Evolutionary conservation across 2,113 vertebrate genomes (phyloP), one percentile per base, ranked within the genome.

Genomic region (Ceyx cyanopectus): DNA sequence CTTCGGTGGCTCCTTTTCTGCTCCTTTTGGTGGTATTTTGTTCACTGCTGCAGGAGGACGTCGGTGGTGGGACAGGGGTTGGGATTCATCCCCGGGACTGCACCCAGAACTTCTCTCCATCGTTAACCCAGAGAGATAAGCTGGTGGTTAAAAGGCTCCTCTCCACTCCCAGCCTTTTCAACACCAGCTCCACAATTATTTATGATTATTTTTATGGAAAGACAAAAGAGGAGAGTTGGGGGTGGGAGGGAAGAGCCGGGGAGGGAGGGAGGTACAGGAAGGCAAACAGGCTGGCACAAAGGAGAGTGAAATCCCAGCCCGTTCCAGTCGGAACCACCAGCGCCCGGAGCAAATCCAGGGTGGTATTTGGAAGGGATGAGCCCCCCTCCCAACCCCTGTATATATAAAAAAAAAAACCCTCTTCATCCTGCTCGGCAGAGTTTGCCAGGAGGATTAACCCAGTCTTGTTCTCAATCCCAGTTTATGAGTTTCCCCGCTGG

Each of bases 401-500:
- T 9, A 37, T 37, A 37, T 37, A 37, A 8, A 37, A 37, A 37
- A 37, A 37, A 37, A 27, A 46, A 96, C 89, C 94, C 91, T 63
- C 81, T 83, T 97, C 94, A 91, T 93, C 87, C 92, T 17, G 48
- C 82, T 87, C 92, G 65, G 17, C 68, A 30, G 95, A 89, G 91
- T 93, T 94, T 95, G 92, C 89, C 87, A 70, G 97, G 97, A 98
- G 98, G 98, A 99, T 99, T 99, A 99, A 98, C 98, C 98, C 98
- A 97, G 98, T 98, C 98, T 98, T 98, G 98, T 98, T 98, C 98
- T 97, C 98, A 98, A 98, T 98, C 98, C 98, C 97, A 30, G 85
- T 94, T 99, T 98, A 99, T 98, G 98, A 99, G 98, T 98, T 98
- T 98, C 98, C 98, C 98, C 98, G 98, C 98, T 98, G 98, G 98